A percentile compares a stretch with the other conserved stretches of the same genome.
These are phyloP conservation scores for Atta colombica DNA, from an alignment of 1,140 invertebrate genomes.

Conservation along the genomic window DNA sequence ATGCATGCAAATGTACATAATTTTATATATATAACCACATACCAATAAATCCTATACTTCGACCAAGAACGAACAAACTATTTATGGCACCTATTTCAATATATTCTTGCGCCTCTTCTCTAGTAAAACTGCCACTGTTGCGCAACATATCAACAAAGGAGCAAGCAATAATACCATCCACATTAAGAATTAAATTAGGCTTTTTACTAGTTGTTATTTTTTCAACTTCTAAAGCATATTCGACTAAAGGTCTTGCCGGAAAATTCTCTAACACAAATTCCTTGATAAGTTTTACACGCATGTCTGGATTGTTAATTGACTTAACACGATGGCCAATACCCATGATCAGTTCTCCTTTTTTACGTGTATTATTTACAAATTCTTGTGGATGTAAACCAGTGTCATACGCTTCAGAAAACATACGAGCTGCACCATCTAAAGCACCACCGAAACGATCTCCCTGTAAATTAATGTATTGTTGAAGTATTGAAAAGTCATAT, in stretches of 20 bases:
- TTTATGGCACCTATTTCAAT: conserved; percentile 99
- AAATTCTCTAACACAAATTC: conserved; percentile 98
- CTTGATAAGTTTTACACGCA: conserved; percentile 98
- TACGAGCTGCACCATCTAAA: conserved; percentile 97
- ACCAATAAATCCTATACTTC: conserved; percentile 99
- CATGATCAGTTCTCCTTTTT: conserved; percentile 99
- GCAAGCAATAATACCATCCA: conserved; percentile 99
- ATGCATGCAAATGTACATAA: background rate
- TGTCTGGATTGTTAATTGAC: conserved; percentile 99
- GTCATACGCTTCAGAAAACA: conserved; percentile 98
- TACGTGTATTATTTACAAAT: conserved; percentile 99
- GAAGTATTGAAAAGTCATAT: background rate
- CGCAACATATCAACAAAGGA: conserved; percentile 98
- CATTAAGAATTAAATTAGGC: conserved; percentile 99
- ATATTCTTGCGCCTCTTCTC: conserved; percentile 99
- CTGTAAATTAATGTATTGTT: conserved; percentile 84
- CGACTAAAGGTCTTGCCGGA: conserved; percentile 95
- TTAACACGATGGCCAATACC: conserved; percentile 99
- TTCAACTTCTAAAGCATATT: conserved; percentile 99
- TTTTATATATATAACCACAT: conserved; percentile 79
- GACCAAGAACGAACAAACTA: conserved; percentile 98
- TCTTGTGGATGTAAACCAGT: conserved; percentile 98
- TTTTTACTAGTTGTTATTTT: conserved; percentile 99
- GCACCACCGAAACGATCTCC: conserved; percentile 99
- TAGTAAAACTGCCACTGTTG: conserved; percentile 96